Evolutionary conservation across 2,888 invertebrate species (phyloP), one percentile per base, ranked within the genome.

Genomic region (Trachelus stipa): DNA sequence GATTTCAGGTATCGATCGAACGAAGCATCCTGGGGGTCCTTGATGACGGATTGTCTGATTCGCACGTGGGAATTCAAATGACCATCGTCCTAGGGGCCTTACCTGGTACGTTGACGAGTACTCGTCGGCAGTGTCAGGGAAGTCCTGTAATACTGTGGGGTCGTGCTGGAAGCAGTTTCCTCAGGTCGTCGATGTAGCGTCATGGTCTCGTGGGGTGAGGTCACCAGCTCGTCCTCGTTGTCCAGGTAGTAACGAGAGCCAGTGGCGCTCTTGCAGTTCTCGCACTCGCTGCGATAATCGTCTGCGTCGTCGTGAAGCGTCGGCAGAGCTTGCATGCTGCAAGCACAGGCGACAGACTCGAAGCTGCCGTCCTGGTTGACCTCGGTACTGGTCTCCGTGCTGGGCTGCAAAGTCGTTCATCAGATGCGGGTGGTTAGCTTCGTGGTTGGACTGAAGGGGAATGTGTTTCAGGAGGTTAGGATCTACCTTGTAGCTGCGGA

Each of bases 281-380:
- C 96, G 91, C 96, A 96, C 92, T 96, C 96, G 91, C 95, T 96
- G 84, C 96, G 93, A 90, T 96, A 96, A 91, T 96, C 96, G 88
- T 96, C 96, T 75, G 94, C 93, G 77, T 94, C 94, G 82, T 92
- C 92, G 82, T 90, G 92, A 76, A 90, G 83, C 74, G 91, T 90
- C 78, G 90, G 91, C 80, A 90, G 92, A 90, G 83, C 90, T 84
- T 91, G 91, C 85, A 90, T 87, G 74, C 89, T 91, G 77, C 91
- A 91, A 30, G 89, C 89, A 77, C 91, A 91, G 34, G 90, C 87
- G 11, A 90, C 90, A 34, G 91, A 91, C 77, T 91, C 91, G 79
- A 91, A 91, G 76, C 91, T 91, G 77, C 91, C 91, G 37, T 91
- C 90, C 79, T 90, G 90, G 78, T 90, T 90, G 30, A 89, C 88